phyloP scores from a whole-genome alignment of 2,113 vertebrate genomes.

The Fukomys damarensis region DNA sequence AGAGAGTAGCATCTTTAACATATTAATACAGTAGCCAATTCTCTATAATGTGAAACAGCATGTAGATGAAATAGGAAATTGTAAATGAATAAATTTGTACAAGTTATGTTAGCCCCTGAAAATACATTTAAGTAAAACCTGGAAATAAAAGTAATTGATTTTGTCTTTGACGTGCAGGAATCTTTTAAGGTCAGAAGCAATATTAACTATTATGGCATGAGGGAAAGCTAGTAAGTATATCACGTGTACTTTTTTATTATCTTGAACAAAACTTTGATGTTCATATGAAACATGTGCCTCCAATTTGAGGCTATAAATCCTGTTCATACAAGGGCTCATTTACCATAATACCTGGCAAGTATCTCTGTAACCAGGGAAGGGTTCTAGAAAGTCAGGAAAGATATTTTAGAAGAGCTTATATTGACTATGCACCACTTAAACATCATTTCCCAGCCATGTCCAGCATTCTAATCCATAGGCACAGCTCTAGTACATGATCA shows the following conservation, averaged over 20 bases:
- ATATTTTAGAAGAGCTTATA: background rate
- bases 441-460: background rate
- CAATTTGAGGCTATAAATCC: background rate
- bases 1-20: background rate
- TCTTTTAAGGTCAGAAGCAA: background rate
- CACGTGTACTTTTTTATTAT: conserved; percentile 4
- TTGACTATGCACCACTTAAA: background rate
- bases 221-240: background rate
- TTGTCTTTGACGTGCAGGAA: background rate
- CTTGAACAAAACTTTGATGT: background rate
- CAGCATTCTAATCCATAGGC: background rate
- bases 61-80: background rate
- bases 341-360: background rate
- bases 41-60: background rate
- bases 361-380: background rate
- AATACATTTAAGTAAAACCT: background rate
- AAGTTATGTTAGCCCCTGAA: background rate
- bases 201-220: background rate
- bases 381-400: background rate
- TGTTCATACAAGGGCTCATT: background rate
- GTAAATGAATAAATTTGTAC: background rate
- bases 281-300: background rate
- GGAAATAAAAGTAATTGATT: background rate
- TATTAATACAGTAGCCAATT: background rate
- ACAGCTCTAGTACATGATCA: background rate